These are phyloP conservation scores for Uloborus diversus DNA, from an alignment of 1,140 invertebrate genomes.

Conservation along the genomic window DNA sequence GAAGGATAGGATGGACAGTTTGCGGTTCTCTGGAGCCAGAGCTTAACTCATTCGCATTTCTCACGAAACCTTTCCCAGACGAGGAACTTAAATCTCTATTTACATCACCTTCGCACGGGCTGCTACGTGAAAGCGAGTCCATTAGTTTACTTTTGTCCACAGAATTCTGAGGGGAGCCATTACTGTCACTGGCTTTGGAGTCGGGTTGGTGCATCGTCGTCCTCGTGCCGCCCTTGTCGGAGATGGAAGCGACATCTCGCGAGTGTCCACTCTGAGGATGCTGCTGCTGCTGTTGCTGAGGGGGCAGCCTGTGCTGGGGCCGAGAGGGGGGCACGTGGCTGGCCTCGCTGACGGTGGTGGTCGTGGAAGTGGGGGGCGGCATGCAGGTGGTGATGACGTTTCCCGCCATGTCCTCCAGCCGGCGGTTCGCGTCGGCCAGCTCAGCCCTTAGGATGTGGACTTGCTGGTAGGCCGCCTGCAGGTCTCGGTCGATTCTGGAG, in stretches of 20 bases:
- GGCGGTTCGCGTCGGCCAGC: slow-evolving; percentile 68
- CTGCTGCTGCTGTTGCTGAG: neutral
- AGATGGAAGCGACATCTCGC: slow-evolving; percentile 6
- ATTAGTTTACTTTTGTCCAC: too few species aligned
- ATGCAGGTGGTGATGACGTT: slow-evolving; percentile 54
- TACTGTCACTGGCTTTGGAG: neutral
- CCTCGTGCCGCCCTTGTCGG: slow-evolving; percentile 27
- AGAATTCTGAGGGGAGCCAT: neutral
- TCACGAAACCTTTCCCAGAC: too few species aligned
- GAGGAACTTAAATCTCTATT: too few species aligned
- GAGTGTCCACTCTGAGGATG: neutral
- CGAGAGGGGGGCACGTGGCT: slow-evolving; percentile 15
- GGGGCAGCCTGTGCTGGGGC: neutral
- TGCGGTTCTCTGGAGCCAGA: too few species aligned
- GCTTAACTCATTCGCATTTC: too few species aligned
- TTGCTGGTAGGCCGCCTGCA: slow-evolving; percentile 72
- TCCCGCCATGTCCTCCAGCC: slow-evolving; percentile 61
- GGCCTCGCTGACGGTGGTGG: slow-evolving; percentile 9
- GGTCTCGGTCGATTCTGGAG: slow-evolving; percentile 72
- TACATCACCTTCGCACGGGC: too few species aligned
- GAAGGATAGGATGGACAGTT: too few species aligned
- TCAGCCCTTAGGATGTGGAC: slow-evolving; percentile 70
- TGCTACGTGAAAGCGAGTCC: too few species aligned
- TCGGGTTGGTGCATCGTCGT: neutral
- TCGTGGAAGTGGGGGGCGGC: slow-evolving; percentile 39